Evolutionary conservation across 2,797 vertebrate genomes (phyloP).

Genomic region (Rhynchonycteris naso): DNA sequence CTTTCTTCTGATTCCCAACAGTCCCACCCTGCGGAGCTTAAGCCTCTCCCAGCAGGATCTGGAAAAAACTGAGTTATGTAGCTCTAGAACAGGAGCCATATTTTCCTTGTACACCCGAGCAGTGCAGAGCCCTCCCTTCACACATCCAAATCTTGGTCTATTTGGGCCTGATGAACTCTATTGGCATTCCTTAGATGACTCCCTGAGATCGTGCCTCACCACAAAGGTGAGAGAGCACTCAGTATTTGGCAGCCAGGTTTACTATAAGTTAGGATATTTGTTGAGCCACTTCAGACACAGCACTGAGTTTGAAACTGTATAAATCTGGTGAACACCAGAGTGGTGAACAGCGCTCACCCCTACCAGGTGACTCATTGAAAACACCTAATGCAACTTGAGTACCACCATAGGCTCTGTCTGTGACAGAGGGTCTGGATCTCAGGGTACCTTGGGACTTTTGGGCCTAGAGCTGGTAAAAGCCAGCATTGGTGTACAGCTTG

Average conservation of each 20-base stretch:
- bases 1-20: not conserved
- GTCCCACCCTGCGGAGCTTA: not conserved
- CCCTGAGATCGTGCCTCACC: not conserved
- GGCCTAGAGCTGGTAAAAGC: not conserved
- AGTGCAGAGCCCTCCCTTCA: too few relatives aligned
- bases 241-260: not conserved
- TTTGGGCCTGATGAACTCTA: not conserved
- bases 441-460: not conserved
- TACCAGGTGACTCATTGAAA: not conserved
- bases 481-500: not conserved
- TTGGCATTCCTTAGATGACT: not conserved
- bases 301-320: not conserved
- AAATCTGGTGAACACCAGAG: not conserved
- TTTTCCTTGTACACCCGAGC: too few relatives aligned
- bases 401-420: not conserved
- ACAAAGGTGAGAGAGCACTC: not conserved
- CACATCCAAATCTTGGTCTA: not conserved
- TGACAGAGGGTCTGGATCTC: not conserved
- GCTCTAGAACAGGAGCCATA: too few relatives aligned
- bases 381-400: not conserved
- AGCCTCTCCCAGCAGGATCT: too few relatives aligned
- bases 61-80: too few relatives aligned
- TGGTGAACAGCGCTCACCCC: not conserved
- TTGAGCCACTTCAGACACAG: not conserved
- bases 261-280: not conserved